These are phyloP conservation scores for Clarias batrachus DNA, from an alignment of 2,113 vertebrate species.

Conservation along the genomic window DNA sequence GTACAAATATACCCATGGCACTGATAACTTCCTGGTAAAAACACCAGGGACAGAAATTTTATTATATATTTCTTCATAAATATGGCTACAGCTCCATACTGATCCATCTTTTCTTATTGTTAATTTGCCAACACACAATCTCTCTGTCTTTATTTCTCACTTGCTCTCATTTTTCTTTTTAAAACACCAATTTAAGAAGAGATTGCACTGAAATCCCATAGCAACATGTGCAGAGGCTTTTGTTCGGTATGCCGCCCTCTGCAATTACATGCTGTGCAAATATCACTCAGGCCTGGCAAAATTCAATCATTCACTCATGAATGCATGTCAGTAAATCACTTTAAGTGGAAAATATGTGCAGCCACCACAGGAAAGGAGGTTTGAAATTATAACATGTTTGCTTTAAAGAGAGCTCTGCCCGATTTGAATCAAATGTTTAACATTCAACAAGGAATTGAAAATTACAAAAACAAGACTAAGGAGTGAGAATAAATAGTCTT, in stretches of 20 bases:
- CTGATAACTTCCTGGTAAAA: conserved; percentile 65
- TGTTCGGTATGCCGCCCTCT: conserved; percentile 80
- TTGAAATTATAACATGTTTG: conserved; percentile 47
- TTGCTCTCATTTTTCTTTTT: conserved; percentile 58
- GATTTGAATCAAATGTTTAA: conserved; percentile 44
- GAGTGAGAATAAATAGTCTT: conserved; percentile 18
- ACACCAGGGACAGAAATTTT: conserved; percentile 52
- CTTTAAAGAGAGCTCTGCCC: conserved; percentile 35
- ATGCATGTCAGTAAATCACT: conserved; percentile 80
- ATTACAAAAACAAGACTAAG: neutral
- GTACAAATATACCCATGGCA: conserved; percentile 45
- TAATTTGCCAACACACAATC: conserved; percentile 45
- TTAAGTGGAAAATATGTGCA: conserved; percentile 65
- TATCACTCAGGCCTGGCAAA: conserved; percentile 84
- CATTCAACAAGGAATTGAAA: conserved; percentile 24
- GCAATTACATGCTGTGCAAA: conserved; percentile 87
- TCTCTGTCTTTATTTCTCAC: conserved; percentile 26
- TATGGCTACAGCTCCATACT: conserved; percentile 55
- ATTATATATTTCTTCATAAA: conserved; percentile 52
- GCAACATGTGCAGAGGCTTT: conserved; percentile 75
- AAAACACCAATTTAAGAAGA: conserved; percentile 87
- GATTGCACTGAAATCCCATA: conserved; percentile 80
- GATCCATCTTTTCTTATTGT: conserved; percentile 59
- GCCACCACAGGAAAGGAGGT: conserved; percentile 39
- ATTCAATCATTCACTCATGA: conserved; percentile 84